Percentiles rank a stretch among this genome's conserved stretches.
These are phyloP conservation scores for Caenorhabditis angaria DNA, from an alignment of 2,888 invertebrate genomes.

Conservation along the genomic window DNA sequence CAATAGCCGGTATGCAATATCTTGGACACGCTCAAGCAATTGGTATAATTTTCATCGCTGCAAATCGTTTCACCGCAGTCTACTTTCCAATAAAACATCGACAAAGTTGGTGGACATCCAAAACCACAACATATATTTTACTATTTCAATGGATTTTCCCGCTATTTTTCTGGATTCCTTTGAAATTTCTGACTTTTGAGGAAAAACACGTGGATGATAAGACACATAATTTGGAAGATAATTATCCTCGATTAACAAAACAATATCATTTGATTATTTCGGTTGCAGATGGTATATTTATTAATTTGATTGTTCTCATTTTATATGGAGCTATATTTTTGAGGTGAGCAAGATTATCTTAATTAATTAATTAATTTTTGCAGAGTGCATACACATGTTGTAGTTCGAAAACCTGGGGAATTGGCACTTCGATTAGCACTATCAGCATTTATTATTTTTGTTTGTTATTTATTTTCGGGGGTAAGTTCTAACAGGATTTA, in stretches of 20 bases:
- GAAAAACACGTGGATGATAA: not conserved
- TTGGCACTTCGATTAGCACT: constrained; percentile 54
- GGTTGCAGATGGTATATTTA: constrained; percentile 54
- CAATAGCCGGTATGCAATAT: constrained; percentile 58
- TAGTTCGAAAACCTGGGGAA: constrained; percentile 55
- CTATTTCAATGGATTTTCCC: constrained; percentile 57
- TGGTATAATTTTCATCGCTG: constrained; percentile 58
- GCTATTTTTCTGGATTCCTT: constrained; percentile 46
- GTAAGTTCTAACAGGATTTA: too few species aligned
- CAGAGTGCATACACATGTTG: constrained; percentile 55
- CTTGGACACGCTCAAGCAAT: constrained; percentile 61
- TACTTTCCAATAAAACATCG: constrained; percentile 57
- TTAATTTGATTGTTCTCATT: constrained; percentile 54
- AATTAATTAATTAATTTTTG: constrained; percentile 7
- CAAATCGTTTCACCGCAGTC: constrained; percentile 61
- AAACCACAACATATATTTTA: constrained; percentile 40
- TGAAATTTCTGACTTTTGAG: constrained; percentile 23
- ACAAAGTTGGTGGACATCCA: constrained; percentile 56
- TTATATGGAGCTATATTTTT: constrained; percentile 59
- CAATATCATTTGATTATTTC: constrained; percentile 56
- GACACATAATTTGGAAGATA: too few species aligned
- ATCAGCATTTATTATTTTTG: constrained; percentile 61
- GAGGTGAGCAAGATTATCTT: constrained; percentile 20
- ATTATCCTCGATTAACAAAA: constrained; percentile 1
- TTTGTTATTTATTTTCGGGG: constrained; percentile 54